Evolutionary conservation across 1,140 invertebrate species (phyloP).

Genomic region (Procambarus virginalis): DNA sequence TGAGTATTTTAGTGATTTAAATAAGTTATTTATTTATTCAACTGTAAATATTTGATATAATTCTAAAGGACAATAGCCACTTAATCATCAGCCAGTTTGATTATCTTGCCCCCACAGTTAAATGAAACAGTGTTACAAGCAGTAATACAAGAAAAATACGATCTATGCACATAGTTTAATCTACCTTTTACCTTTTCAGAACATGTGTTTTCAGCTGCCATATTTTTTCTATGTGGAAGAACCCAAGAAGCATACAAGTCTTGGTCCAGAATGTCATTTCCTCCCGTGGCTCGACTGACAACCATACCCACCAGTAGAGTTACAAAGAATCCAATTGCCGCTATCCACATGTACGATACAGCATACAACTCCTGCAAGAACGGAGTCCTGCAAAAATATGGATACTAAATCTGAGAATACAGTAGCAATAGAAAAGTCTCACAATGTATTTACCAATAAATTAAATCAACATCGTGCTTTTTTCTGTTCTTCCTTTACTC

Average conservation of each 20-base stretch:
- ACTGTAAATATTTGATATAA: background rate
- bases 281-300: conserved; percentile 70
- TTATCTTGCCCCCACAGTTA: background rate
- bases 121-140: background rate
- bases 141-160: background rate
- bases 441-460: too few species aligned
- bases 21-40: background rate
- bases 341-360: conserved; percentile 92
- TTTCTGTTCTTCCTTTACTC: too few species aligned
- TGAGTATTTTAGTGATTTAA: too few species aligned
- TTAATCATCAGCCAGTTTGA: background rate
- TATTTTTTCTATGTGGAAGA: background rate
- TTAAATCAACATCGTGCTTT: too few species aligned
- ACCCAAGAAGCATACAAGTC: conserved; percentile 46
- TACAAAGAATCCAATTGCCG: conserved; percentile 81
- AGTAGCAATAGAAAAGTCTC: background rate
- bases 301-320: conserved; percentile 82
- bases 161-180: background rate
- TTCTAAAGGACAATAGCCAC: background rate
- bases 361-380: conserved; percentile 78
- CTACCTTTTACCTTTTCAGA: conserved; percentile 24
- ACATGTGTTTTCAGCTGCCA: background rate
- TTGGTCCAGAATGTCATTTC: conserved; percentile 28
- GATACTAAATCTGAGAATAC: background rate
- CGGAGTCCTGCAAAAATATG: conserved; percentile 33